A percentile compares a stretch with the other conserved stretches of the same genome.
Evolutionary conservation across 2,888 invertebrate species (phyloP).

Genomic region (Drosophila anomalata): DNA sequence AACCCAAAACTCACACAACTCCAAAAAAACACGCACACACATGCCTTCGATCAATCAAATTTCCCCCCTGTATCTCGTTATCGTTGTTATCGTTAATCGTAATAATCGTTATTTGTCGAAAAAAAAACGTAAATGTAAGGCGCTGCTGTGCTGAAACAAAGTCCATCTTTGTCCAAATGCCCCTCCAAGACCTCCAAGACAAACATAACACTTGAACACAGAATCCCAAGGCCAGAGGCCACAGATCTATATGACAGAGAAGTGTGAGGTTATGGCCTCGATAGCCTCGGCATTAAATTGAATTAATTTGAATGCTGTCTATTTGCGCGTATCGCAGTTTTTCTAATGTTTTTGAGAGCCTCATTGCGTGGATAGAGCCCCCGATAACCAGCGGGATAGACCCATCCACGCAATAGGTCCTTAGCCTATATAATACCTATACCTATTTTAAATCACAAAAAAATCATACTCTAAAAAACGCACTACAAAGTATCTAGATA

Average conservation of each 20-base stretch:
- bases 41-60: background rate
- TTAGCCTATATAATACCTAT: conserved; percentile 22
- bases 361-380: conserved; percentile 37
- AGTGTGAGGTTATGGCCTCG: background rate
- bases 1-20: conserved; percentile 12
- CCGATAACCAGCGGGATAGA: background rate
- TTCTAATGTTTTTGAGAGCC: conserved; percentile 51
- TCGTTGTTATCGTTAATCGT: conserved; percentile 17
- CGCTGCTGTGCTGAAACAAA: conserved; percentile 38
- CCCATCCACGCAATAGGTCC: conserved; percentile 34
- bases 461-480: conserved; percentile 5
- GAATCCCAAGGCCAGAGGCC: conserved; percentile 24
- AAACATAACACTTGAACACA: conserved; percentile 2
- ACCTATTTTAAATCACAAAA: background rate
- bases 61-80: conserved; percentile 10
- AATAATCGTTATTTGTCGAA: conserved; percentile 13
- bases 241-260: conserved; percentile 10
- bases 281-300: conserved; percentile 14
- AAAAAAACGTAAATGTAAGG: conserved; percentile 20
- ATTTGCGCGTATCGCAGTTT: conserved; percentile 68
- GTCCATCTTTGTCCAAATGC: background rate
- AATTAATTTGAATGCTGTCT: conserved; percentile 78
- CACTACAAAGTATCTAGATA: conserved; percentile 26
- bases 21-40: conserved; percentile 7
- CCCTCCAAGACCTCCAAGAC: background rate